phyloP scores from a whole-genome alignment of 2,797 vertebrate species.

The Lagodon rhomboides region DNA sequence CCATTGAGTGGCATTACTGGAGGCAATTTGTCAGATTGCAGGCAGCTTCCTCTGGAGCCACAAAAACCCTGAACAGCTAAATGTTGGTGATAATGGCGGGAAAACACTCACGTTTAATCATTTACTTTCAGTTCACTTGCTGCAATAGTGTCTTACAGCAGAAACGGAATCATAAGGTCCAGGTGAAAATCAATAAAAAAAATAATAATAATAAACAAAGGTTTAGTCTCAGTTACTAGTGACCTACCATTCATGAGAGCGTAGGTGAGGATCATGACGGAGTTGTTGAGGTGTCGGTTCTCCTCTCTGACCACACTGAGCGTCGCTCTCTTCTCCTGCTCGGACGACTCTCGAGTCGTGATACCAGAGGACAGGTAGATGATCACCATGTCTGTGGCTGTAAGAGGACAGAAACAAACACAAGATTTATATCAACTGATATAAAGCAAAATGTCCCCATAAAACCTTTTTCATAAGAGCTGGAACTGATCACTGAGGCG shows the following conservation, averaged over 20 bases:
- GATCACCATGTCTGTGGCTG: constrained; percentile 96
- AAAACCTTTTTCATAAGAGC: not conserved
- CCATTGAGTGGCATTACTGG: no score
- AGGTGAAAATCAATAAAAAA: not conserved
- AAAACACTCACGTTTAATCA: no score
- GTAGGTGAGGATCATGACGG: constrained; percentile 98
- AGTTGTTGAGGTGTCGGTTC: constrained; percentile 97
- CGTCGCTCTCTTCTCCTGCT: constrained; percentile 95
- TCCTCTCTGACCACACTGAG: constrained; percentile 94
- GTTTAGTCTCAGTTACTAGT: rapidly evolving
- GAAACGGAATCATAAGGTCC: not conserved
- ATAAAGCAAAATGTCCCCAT: not conserved
- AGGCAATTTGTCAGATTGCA: no score
- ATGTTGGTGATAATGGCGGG: no score
- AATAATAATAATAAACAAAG: no score
- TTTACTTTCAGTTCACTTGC: not conserved
- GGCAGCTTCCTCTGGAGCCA: no score
- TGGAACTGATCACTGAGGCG: not conserved
- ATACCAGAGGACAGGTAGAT: constrained; percentile 97
- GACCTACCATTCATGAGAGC: constrained; percentile 96
- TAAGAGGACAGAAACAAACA: constrained; percentile 29
- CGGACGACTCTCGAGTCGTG: constrained; percentile 93
- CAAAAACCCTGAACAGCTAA: no score
- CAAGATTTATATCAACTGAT: not conserved
- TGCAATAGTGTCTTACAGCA: not conserved